Evolutionary conservation across 1,140 invertebrate genomes (phyloP), one percentile per base, ranked within the genome.

Genomic region (Neelides sp.): DNA sequence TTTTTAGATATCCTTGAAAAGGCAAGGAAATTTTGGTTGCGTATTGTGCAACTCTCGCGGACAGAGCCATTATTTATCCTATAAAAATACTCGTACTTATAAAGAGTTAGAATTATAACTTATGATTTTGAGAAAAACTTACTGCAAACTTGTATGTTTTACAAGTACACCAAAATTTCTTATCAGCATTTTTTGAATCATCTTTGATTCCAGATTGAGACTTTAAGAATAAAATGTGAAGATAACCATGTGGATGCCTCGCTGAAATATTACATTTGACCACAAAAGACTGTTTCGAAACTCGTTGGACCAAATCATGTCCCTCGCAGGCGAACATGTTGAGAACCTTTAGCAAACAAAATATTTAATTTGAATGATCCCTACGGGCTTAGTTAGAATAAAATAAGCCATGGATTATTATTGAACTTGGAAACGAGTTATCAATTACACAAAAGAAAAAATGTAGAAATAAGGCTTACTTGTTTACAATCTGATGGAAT

Each of bases 271-370:
- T 78, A 64, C 81, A 84, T 64, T 80, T 83, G 0, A 85, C 80
- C 34, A 78, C 82, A 77, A 86, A 81, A 28, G 81, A 78, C 57
- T 76, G 77, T 66, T 81, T 82, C 1, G 82, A 81, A 20, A 85
- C 77, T 61, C 82, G 72, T 64, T 87, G 83, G 8, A 87, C 80
- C 12, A 85, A 64, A 1, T 79, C 77, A 19, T 78, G 19, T 39
- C 32, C 34, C 34, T 49, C 22, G n/a, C 17, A 36, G 12, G 50
- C 46, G 32, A 46, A 50, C 8, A 34, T 39, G n/a, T 45, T 37
- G 15, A 54, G 26, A 2, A 50, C 39, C 55, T 57, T 23, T 32
- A 7, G n/a, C 20, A 27, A 43, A 27, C 10, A 35, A 1, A 40
- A 3, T 30, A 20, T 28, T 37, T 32, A 36, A 8, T 12, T 37